These are phyloP conservation scores for Centropus bengalensis DNA, from an alignment of 2,113 vertebrate genomes.

Conservation along the genomic window DNA sequence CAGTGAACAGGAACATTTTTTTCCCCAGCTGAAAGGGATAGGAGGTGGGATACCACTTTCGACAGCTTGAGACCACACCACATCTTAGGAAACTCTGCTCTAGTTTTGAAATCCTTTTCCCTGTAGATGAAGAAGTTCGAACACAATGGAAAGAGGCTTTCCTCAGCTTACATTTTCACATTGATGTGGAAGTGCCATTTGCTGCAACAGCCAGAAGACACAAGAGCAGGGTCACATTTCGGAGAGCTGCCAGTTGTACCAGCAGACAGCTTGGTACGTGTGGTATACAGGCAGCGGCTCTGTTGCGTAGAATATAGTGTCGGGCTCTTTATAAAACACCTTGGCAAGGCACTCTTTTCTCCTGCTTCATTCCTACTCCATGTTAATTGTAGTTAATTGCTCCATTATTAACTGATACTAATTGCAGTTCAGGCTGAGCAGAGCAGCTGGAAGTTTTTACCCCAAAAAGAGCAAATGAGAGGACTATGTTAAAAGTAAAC, in stretches of 20 bases:
- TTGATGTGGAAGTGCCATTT: neutral
- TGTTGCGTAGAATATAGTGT: neutral
- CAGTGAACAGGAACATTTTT: neutral
- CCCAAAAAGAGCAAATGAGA: neutral
- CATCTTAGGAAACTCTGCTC: neutral
- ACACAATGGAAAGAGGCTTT: neutral
- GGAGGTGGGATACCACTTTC: neutral
- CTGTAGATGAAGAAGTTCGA: neutral
- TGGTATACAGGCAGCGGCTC: neutral
- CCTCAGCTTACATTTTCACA: neutral
- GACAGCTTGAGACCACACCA: neutral
- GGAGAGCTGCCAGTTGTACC: neutral
- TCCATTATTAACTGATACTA: neutral
- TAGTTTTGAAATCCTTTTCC: neutral
- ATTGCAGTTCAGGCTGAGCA: neutral
- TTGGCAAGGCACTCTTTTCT: neutral
- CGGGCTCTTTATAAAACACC: neutral
- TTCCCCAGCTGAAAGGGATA: neutral
- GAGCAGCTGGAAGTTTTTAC: conserved; percentile 9
- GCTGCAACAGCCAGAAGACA: neutral
- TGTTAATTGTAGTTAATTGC: conserved; percentile 16
- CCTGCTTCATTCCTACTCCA: neutral
- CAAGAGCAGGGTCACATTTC: neutral
- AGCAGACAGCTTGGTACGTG: neutral
- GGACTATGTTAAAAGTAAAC: neutral